Evolutionary conservation across 2,113 vertebrate species (phyloP), one percentile per base, ranked within the genome.

Genomic region (Taxidea taxus): DNA sequence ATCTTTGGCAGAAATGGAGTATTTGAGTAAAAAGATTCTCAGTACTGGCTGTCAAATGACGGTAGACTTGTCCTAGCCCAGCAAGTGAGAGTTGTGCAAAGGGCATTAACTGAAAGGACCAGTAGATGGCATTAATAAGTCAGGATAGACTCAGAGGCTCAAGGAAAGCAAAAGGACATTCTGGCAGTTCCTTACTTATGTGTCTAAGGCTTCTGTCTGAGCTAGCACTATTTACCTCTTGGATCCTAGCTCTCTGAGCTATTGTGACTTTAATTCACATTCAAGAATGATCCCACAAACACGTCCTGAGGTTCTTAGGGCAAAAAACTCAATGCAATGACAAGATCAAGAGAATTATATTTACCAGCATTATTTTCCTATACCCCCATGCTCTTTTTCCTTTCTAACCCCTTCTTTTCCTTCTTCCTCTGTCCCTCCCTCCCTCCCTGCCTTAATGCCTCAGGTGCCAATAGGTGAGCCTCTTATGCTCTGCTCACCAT

Each of bases 91-190:
- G 39, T 54, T 92, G 81, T 58, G n/a, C 37, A 47, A 11, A 37
- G 87, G 93, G 54, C 80, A 78, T 47, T 88, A 97, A 97, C 84
- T 4, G 66, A 92, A 97, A 92, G 34, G 54, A 74, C 98, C 99
- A 98, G 98, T 98, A 99, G 99, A 98, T 99, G 99, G 99, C 98
- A 98, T 64, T 74, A 95, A 95, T 94, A 97, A 96, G 90, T 97
- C 97, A 98, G 44, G 54, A 98, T 97, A 98, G 97, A 97, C 70
- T 97, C 98, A 82, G 85, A 96, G 70, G 93, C 96, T 87, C 31
- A 1, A 21, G 39, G 16, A 66, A 90, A 96, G 16, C 74, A 87
- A 75, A 49, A 70, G 21, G 37, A 93, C 47, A 29, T 7, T 64
- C 90, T 95, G 90, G 86, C 92, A 96, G 83, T 94, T 47, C 56